Percentiles rank a stretch among this genome's conserved stretches.
Evolutionary conservation across 1,140 invertebrate species (phyloP).

Genomic region (Lycorma delicatula): DNA sequence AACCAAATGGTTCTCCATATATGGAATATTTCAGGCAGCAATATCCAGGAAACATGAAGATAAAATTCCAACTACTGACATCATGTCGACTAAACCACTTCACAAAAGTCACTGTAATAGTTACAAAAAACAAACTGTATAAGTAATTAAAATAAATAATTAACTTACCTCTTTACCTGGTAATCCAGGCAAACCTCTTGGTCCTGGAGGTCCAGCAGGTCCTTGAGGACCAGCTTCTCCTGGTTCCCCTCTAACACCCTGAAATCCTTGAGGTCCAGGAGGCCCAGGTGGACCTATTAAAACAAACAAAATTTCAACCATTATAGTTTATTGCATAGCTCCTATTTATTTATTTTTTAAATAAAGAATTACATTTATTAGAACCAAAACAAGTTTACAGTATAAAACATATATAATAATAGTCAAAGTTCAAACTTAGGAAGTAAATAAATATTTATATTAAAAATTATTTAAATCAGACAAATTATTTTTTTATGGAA

Average conservation of each 20-base stretch:
- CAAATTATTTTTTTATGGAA: too few species aligned
- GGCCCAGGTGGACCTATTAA: conserved; percentile 55
- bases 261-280: conserved; percentile 69
- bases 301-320: too few species aligned
- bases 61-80: neutral
- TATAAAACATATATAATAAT: too few species aligned
- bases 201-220: conserved; percentile 52
- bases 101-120: neutral
- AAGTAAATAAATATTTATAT: too few species aligned
- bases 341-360: too few species aligned
- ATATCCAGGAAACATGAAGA: neutral
- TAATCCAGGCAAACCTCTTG: conserved; percentile 54
- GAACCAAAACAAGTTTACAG: too few species aligned
- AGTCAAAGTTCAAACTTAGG: too few species aligned
- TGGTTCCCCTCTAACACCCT: conserved; percentile 61
- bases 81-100: neutral
- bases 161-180: conserved; percentile 67
- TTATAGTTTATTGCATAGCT: too few species aligned
- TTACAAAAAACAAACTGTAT: neutral
- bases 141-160: neutral
- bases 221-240: conserved; percentile 58
- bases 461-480: too few species aligned
- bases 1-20: neutral
- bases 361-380: too few species aligned
- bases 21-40: neutral